Evolutionary conservation across 2,797 vertebrate genomes (phyloP), one percentile per base, ranked within the genome.

Genomic region (Phataginus tricuspis): DNA sequence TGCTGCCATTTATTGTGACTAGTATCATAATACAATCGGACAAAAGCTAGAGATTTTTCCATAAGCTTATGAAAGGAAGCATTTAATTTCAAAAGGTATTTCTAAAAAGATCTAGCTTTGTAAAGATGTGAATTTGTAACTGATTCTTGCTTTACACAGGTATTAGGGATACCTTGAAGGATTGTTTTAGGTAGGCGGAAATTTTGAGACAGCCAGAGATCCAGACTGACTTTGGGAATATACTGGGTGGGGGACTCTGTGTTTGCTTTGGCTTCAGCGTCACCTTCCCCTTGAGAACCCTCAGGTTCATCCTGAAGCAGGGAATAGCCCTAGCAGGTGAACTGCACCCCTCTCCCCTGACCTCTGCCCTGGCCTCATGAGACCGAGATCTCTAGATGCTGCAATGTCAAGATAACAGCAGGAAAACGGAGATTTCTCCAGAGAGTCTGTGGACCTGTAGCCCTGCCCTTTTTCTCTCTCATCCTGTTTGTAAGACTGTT

Each of bases 91-190:
- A 84, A 2, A 55, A 15, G 25, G 23, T 34, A 7, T 71, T 55
- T 42, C 69, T 86, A 27, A 8, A 75, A 88, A 77, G 51, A 14
- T 89, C 27, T 86, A 10, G 59, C 61, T 96, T 79, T 69, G 79
- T 59, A 39, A 91, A 87, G 53, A 4, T 55, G 13, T 45, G 66
- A 63, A 39, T 90, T 66, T 95, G 25, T 92, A 61, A 31, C 39
- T 29, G 21, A 55, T 31, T 92, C 29, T 27, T 53, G 18, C 64
- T n/a, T 90, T 49, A 49, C 9, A 4, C 3, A 29, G 51, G 21
- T 90, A 21, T 53, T 64, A 82, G 78, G 16, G 78, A 5, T 71
- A 42, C 74, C 68, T 57, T 0, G 12, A 90, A 18, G 49, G 63
- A 3, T 27, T 51, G 15, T 79, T 93, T 42, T 89, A 79, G 49